phyloP scores from a whole-genome alignment of 2,888 invertebrate genomes.

The Oligia strigilis region DNA sequence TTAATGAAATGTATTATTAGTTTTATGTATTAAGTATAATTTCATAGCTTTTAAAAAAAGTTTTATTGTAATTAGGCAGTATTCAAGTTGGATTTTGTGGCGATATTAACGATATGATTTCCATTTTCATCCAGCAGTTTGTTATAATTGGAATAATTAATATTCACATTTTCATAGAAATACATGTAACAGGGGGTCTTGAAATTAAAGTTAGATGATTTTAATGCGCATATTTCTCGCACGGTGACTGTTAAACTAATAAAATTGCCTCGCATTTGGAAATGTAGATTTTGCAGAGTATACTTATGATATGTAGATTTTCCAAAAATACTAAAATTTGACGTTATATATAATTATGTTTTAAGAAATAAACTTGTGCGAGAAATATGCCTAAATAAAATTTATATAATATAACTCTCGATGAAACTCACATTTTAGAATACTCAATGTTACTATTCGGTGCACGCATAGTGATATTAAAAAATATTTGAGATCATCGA shows the following conservation, averaged over 20 bases:
- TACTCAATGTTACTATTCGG: slow-evolving; percentile 51
- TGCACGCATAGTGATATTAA: slow-evolving; percentile 54
- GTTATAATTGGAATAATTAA: slow-evolving; percentile 66
- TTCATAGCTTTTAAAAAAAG: slow-evolving; percentile 86
- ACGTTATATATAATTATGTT: slow-evolving; percentile 84
- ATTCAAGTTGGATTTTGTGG: slow-evolving; percentile 88
- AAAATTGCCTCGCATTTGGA: slow-evolving; percentile 91
- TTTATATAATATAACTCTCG: slow-evolving; percentile 55
- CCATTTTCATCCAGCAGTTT: slow-evolving; percentile 65
- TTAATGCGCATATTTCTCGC: slow-evolving; percentile 81
- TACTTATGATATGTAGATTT: slow-evolving; percentile 82
- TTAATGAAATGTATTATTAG: slow-evolving; percentile 88
- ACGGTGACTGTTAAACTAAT: slow-evolving; percentile 83
- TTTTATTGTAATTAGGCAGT: slow-evolving; percentile 78
- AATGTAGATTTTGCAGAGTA: slow-evolving; percentile 89
- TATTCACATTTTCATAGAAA: slow-evolving; percentile 76
- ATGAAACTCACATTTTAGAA: slow-evolving; percentile 53
- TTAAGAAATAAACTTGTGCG: slow-evolving; percentile 78
- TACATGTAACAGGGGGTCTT: slow-evolving; percentile 88
- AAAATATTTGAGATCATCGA: slow-evolving; percentile 61
- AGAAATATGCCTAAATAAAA: slow-evolving; percentile 80
- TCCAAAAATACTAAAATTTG: slow-evolving; percentile 86
- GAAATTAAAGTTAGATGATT: slow-evolving; percentile 69
- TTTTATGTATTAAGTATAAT: slow-evolving; percentile 81
- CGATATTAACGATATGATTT: slow-evolving; percentile 79